Conservation (phyloP, 2,797 vertebrate genomes). For the Myotis pilosus region DNA sequence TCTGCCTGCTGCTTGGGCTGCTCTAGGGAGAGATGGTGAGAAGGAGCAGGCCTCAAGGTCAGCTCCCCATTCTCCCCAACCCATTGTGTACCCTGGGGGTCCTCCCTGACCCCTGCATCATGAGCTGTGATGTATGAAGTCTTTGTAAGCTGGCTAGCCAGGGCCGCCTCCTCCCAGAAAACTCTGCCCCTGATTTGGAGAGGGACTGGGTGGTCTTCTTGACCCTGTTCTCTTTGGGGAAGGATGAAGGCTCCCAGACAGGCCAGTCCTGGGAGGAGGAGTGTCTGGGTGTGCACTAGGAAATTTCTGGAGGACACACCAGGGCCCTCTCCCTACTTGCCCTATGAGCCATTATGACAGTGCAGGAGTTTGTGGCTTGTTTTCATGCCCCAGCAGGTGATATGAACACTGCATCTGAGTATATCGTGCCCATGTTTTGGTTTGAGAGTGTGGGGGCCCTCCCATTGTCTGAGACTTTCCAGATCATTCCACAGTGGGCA, state of each 20-base stretch:
- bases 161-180: not conserved
- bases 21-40: not conserved
- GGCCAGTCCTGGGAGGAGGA: not conserved
- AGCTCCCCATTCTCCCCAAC: not conserved
- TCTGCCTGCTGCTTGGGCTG: not conserved
- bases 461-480: not conserved
- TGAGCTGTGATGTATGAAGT: not conserved
- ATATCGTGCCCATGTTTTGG: not conserved
- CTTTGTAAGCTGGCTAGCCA: not conserved
- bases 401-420: conserved; percentile 43
- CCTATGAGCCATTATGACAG: not conserved
- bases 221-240: not conserved
- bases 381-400: conserved; percentile 64
- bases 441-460: not conserved
- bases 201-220: not conserved
- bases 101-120: not conserved
- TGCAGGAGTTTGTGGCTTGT: conserved; percentile 71
- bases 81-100: not conserved
- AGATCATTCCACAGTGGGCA: not conserved
- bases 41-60: not conserved
- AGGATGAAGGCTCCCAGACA: not conserved
- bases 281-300: not conserved
- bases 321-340: conserved; percentile 28
- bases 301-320: conserved; percentile 52
- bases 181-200: not conserved